These are phyloP conservation scores for Ploceus nigricollis DNA, from an alignment of 2,113 vertebrate species.

Conservation along the genomic window DNA sequence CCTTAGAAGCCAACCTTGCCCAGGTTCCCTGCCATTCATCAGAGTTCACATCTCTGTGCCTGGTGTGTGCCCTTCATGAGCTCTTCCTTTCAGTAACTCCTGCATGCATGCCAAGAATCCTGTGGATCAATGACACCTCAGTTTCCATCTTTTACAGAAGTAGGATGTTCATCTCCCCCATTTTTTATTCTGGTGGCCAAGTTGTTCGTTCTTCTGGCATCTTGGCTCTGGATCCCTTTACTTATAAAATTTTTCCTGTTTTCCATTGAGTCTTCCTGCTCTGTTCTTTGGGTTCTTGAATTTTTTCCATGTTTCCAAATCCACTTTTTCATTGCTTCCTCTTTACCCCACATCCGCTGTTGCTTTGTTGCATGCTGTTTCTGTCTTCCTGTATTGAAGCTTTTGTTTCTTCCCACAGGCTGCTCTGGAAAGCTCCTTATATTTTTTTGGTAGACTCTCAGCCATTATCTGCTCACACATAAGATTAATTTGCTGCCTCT, in stretches of 20 bases:
- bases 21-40: not conserved
- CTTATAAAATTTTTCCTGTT: not conserved
- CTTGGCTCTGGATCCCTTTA: not conserved
- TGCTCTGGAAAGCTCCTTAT: not conserved
- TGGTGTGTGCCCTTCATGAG: fast-evolving
- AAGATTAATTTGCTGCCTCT: slow-evolving; percentile 37
- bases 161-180: not conserved
- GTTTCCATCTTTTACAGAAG: not conserved
- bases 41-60: not conserved
- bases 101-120: not conserved
- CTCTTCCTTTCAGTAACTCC: not conserved
- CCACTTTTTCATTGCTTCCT: slow-evolving; percentile 1
- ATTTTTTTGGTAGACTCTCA: not conserved
- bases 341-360: not conserved
- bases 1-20: not conserved
- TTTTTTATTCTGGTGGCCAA: not conserved
- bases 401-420: not conserved
- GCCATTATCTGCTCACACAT: not conserved
- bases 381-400: not conserved
- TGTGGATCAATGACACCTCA: fast-evolving
- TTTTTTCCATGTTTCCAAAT: not conserved
- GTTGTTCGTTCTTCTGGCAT: not conserved
- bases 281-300: not conserved
- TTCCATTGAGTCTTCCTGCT: not conserved
- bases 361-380: not conserved